Conservation (phyloP, 2,888 invertebrate species). For the Dynastes maya region DNA sequence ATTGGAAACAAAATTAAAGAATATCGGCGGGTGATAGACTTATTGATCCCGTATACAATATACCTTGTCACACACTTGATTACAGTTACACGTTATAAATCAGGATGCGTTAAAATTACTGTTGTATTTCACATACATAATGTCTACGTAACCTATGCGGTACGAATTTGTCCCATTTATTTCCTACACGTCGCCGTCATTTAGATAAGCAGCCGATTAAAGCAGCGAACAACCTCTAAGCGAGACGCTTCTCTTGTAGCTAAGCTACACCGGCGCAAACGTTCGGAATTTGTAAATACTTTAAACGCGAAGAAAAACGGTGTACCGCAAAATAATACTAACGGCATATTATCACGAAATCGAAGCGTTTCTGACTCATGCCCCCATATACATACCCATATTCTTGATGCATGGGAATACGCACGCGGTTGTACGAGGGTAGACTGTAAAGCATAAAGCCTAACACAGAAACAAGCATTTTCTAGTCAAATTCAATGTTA, state of each 20-base stretch:
- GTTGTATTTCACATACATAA: slow-evolving; percentile 17
- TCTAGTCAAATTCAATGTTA: no score
- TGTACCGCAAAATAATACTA: slow-evolving; percentile 39
- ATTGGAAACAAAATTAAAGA: not conserved
- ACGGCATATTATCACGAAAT: slow-evolving; percentile 39
- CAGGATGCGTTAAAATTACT: slow-evolving; percentile 17
- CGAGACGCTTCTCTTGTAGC: slow-evolving; percentile 7
- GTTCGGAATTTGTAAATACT: slow-evolving; percentile 22
- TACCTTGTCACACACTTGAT: slow-evolving; percentile 27
- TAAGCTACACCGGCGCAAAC: slow-evolving; percentile 6
- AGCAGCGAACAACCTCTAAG: slow-evolving; percentile 14
- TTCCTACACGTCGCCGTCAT: slow-evolving; percentile 27
- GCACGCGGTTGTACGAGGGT: not conserved
- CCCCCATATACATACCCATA: not conserved
- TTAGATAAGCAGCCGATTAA: slow-evolving; percentile 32
- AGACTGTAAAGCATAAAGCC: no score
- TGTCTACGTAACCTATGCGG: slow-evolving; percentile 20
- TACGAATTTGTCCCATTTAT: slow-evolving; percentile 33
- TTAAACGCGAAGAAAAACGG: slow-evolving; percentile 14
- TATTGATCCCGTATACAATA: not conserved
- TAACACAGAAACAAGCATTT: no score
- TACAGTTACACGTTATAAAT: slow-evolving; percentile 30
- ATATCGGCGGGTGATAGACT: not conserved
- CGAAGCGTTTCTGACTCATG: not conserved
- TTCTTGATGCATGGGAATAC: not conserved